Base-by-base conservation (phyloP, 2,888 invertebrate genomes). In the Blomia tropicalis region DNA sequence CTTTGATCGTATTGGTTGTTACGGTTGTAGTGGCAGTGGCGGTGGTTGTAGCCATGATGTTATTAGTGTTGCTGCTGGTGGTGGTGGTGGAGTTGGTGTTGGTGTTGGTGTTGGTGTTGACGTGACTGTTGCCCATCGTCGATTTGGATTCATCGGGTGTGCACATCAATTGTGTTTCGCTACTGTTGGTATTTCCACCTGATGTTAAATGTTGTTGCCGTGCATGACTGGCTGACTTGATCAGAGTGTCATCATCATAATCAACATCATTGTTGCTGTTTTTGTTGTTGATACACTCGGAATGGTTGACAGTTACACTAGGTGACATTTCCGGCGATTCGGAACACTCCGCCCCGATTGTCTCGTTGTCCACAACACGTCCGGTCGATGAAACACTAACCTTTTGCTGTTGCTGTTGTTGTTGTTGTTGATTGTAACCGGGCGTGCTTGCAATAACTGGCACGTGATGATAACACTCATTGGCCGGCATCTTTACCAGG, bases 361-460 rank as follows among this genome's bases (percentile, higher is more conserved):
- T 11, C n/a, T n/a, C n/a, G n/a, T n/a, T n/a, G n/a, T n/a, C n/a
- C 7, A 36, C 17, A 7, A 36, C 36, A 36, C 36, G 36, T 36
- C 36, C 36, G 36, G 36, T 36, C 17, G 36, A 36, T 36, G 36
- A 11, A 11, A 17, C 36, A 11, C 17, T 7, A 7, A 11, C 7
- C 36, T 47, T 7, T n/a, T 47, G 51, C 51, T 47, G 51, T n/a
- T 47, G 51, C 11, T 47, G 51, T 7, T 47, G 51, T 7, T 47
- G 51, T 7, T 27, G 51, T 7, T 47, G 7, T 25, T 27, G 51
- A 27, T 27, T 47, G 51, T 47, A 47, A 14, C 51, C 51, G 27
- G 51, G 7, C 14, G 51, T 47, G 51, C 51, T 47, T 11, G 51
- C 51, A 47, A 47, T 47, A 47, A 47, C 51, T 7, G 51, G 51